phyloP scores from a whole-genome alignment of 2,113 vertebrate species.

The Rafetus swinhoei region DNA sequence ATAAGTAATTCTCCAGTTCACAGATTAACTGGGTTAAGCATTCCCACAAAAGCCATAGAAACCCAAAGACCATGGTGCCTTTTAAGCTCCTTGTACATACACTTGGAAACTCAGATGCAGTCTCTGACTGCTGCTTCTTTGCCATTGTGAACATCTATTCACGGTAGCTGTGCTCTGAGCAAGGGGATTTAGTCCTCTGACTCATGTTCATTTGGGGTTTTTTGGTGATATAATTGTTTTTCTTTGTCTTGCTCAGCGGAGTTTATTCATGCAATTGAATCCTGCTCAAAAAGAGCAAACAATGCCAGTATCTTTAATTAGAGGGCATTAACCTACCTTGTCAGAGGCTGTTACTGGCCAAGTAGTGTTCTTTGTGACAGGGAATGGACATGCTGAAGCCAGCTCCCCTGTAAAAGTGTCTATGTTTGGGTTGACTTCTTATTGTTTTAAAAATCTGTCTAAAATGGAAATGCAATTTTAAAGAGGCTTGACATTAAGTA shows the following conservation, averaged over 20 bases:
- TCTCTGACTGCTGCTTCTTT: background rate
- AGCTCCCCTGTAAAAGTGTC: background rate
- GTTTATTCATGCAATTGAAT: background rate
- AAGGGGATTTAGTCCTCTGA: background rate
- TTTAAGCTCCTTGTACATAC: background rate
- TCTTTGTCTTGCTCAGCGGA: background rate
- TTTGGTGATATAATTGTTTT: background rate
- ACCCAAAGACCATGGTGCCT: background rate
- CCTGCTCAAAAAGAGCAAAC: background rate
- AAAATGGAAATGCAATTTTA: background rate
- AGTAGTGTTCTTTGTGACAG: background rate
- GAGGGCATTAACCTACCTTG: background rate
- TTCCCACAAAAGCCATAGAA: background rate
- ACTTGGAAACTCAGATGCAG: background rate
- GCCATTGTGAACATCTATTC: background rate
- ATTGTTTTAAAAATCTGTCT: too few species aligned
- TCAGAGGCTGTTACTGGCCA: background rate
- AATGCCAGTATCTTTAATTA: background rate
- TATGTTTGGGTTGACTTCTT: too few species aligned
- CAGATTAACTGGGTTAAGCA: background rate
- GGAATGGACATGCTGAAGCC: background rate
- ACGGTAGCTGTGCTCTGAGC: background rate
- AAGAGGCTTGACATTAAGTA: background rate
- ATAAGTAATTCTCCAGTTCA: background rate
- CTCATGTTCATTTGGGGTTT: background rate